Base-by-base conservation (phyloP, 2,113 vertebrate genomes). In the Hydrolagus affinis region DNA sequence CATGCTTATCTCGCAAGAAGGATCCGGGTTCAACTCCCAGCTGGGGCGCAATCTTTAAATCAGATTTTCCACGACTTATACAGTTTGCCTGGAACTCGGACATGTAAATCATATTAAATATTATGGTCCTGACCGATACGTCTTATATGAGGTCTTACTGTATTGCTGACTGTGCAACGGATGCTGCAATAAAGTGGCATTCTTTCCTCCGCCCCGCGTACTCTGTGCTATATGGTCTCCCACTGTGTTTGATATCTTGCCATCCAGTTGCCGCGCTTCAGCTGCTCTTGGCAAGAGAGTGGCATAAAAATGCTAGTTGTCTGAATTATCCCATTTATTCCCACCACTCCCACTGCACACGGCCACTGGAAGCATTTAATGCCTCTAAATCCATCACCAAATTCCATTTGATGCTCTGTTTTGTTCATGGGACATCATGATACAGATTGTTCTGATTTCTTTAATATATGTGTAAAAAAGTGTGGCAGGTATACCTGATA, bases 401-500 rank as follows among this genome's bases (percentile, higher is more conserved):
- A 75, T 56, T 56, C 56, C 8, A 28, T 17, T 0, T 30, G 78
- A 66, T 66, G 59, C 62, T 66, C 25, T 64, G 1, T 14, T 15
- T 83, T 25, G 30, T 30, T 66, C 15, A 28, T 11, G 10, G 59
- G 77, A 64, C 23, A 30, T 19, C 64, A 28, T 60, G 64, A 30
- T 83, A 30, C 59, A 83, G 60, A 62, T 83, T 64, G 77, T 83
- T 66, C 77, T 64, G 23, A 83, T 64, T 28, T 44, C 44, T 44
- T 83, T 32, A 11, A 72, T 72, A 9, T n/a, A 25, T 8, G 4
- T 57, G 15, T n/a, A 76, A 4, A 11, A 78, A 44, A 28, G 57
- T 62, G 28, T 17, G 56, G 19, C 14, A 14, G 23, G 10, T 25
- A 25, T 8, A 60, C 57, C 57, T 77, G 75, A 77, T 77, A 60